A percentile compares a stretch with the other conserved stretches of the same genome.
phyloP scores from a whole-genome alignment of 2,888 invertebrate species.

The Nephrotoma guestfalica region DNA sequence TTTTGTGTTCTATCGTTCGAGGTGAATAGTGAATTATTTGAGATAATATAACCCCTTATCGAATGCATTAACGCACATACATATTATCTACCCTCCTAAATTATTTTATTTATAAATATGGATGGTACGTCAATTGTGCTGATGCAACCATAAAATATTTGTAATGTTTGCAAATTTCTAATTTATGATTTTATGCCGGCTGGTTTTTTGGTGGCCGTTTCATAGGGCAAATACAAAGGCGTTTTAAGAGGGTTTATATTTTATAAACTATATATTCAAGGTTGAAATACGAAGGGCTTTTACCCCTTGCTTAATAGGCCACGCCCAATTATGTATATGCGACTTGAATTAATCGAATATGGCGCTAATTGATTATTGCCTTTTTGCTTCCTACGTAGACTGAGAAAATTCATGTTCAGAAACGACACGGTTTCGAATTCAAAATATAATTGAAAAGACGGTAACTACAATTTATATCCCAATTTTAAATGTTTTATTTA shows the following conservation, averaged over 20 bases:
- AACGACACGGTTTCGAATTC: too few species aligned
- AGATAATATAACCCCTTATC: not conserved
- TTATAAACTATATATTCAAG: too few species aligned
- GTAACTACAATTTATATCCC: too few species aligned
- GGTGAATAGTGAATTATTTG: too few species aligned
- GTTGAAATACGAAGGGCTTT: not conserved
- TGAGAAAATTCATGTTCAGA: too few species aligned
- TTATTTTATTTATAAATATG: not conserved
- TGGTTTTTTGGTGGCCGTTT: not conserved
- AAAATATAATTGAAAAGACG: too few species aligned
- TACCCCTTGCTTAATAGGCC: not conserved
- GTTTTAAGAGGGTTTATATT: not conserved
- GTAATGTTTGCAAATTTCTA: not conserved
- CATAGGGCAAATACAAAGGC: not conserved
- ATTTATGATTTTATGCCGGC: too few species aligned
- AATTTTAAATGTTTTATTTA: too few species aligned
- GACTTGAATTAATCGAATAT: too few species aligned
- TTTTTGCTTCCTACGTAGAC: too few species aligned
- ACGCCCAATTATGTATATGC: not conserved
- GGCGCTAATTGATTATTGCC: too few species aligned
- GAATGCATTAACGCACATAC: not conserved
- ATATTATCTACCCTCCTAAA: not conserved
- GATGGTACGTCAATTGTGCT: not conserved
- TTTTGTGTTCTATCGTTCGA: too few species aligned
- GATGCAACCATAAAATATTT: not conserved